Evolutionary conservation across 2,888 invertebrate species (phyloP).

Genomic region (Rhyacophila evoluta): DNA sequence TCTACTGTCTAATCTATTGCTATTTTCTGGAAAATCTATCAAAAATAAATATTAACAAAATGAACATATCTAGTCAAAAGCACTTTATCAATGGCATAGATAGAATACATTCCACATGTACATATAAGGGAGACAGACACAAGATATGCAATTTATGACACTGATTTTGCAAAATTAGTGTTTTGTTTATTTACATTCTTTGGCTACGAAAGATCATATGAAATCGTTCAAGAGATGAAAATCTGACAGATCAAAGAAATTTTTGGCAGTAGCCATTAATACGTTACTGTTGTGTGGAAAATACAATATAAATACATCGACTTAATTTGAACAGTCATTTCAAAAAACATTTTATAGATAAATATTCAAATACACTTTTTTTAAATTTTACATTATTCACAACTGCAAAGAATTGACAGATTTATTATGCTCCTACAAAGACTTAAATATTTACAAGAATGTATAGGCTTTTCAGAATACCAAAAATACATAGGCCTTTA

Average conservation of each 20-base stretch:
- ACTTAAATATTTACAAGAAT: not conserved
- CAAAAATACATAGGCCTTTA: conserved; percentile 6
- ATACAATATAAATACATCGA: no score
- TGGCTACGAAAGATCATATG: no score
- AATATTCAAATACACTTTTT: not conserved
- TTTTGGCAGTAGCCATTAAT: no score
- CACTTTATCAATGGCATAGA: no score
- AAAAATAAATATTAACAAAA: no score
- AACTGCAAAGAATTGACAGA: conserved; percentile 16
- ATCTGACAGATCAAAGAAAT: no score
- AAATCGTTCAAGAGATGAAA: no score
- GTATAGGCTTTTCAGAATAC: not conserved
- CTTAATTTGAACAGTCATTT: not conserved
- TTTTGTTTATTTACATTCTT: no score
- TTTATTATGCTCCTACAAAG: conserved; percentile 8
- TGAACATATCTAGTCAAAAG: not conserved
- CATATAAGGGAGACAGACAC: not conserved
- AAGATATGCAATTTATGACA: not conserved
- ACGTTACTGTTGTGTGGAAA: no score
- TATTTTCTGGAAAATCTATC: no score
- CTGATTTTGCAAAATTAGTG: no score
- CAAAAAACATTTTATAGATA: not conserved
- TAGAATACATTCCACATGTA: not conserved
- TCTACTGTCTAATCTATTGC: no score
- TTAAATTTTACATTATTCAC: not conserved